Base-by-base conservation (phyloP, 1,140 invertebrate genomes). In the Sminthurides bifidus region DNA sequence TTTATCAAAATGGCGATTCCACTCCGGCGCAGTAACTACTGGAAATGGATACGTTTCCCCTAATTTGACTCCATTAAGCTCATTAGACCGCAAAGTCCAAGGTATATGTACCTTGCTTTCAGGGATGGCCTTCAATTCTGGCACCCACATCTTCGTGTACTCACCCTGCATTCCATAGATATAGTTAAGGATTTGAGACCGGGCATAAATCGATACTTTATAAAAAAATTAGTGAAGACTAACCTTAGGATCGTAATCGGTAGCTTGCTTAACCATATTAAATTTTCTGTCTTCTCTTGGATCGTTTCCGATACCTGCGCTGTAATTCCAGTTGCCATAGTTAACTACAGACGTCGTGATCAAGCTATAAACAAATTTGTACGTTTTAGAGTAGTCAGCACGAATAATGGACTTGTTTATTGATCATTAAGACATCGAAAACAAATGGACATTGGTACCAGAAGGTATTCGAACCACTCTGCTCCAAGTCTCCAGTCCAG, bases 311-410 rank as follows among this genome's bases (percentile, higher is more conserved):
- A 74, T 67, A 10, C 72, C 72, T 38, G 72, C 72, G 63, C 68
- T 66, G 59, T 74, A 74, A 29, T 71, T 67, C 72, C 72, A 74
- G 64, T 74, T 74, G 23, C 72, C 72, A 67, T 73, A 74, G 66
- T 74, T 74, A n/a, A 65, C 70, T 72, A 54, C 70, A 72, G 1
- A 73, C 72, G 67, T 74, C 72, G 67, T 73, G 70, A 54, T 74
- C 72, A 43, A 73, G n/a, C 49, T 51, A 33, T 60, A 67, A 69
- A 50, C 12, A 51, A 57, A 17, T 41, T 3, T 26, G 33, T 33
- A 56, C 3, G 10, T 14, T 2, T 30, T 4, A 58, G 10, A 26
- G 8, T 10, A 35, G n/a, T n/a, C n/a, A n/a, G n/a, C n/a, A n/a
- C n/a, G n/a, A n/a, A n/a, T n/a, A n/a, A n/a, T n/a, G n/a, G n/a